Evolutionary conservation across 2,888 invertebrate genomes (phyloP), one percentile per base, ranked within the genome.

Genomic region (Acheta domesticus): DNA sequence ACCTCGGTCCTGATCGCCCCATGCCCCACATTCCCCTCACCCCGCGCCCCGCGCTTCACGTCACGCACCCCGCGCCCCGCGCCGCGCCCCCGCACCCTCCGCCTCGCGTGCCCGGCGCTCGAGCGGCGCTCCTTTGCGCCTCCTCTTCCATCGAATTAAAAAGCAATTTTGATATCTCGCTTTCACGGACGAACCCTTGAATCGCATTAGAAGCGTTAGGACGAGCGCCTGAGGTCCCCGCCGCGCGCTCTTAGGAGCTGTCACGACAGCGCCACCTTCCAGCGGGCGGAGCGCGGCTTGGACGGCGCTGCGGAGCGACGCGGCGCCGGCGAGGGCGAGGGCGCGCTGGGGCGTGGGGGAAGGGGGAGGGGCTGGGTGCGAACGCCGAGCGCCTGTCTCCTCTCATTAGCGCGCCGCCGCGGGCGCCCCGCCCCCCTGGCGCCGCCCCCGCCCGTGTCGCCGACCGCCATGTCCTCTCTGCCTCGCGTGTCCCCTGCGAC

Each of bases 141-240:
- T 62, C 8, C 62, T 11, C 62, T n/a, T 62, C 62, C 62, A 62
- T 62, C 62, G 62, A 62, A 62, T 62, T 62, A 62, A 62, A 62
- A 62, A 62, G 62, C 62, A 62, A 62, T 62, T 62, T 62, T 62
- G 62, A 62, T 62, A 62, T 62, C 62, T 62, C 62, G 62, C 62
- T 62, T n/a, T 62, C 62, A 62, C 16, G 62, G 62, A 62, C 62
- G 62, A 62, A 62, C 62, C 62, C 62, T 62, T 14, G 62, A 62
- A 62, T 62, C 62, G 62, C 62, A 62, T 62, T 62, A 62, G 62
- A 62, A n/a, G 16, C 62, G 62, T 62, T 62, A 62, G 62, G 16
- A n/a, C n/a, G 62, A 62, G 36, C 36, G 36, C 36, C 36, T 36
- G 36, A 36, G 36, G 36, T 36, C 36, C 36, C 8, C 36, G 36